These are phyloP conservation scores for Hylia prasina DNA, from an alignment of 2,113 vertebrate species.

Conservation along the genomic window DNA sequence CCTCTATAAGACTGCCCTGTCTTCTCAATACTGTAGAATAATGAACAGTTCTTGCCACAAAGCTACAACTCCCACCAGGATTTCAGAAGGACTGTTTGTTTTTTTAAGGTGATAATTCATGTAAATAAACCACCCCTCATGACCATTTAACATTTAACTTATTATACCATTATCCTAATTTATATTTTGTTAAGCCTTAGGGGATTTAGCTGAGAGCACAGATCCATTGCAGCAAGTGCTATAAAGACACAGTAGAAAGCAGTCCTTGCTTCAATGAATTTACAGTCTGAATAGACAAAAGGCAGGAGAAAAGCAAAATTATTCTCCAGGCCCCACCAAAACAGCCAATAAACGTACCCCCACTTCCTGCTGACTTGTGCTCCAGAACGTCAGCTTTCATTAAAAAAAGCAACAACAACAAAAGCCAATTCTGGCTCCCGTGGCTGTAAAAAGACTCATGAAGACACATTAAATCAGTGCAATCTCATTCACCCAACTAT, in stretches of 20 bases:
- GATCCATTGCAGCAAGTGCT: constrained; percentile 22
- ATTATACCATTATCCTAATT: constrained; percentile 46
- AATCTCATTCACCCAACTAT: constrained; percentile 12
- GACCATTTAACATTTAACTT: constrained; percentile 25
- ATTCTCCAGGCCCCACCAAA: constrained; percentile 55
- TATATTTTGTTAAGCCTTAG: constrained; percentile 51
- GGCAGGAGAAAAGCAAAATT: constrained; percentile 55
- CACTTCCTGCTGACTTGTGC: constrained; percentile 43
- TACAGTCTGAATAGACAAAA: constrained; percentile 59
- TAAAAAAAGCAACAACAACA: constrained; percentile 45
- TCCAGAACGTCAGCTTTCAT: constrained; percentile 44
- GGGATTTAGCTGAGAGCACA: constrained; percentile 33
- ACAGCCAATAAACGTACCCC: constrained; percentile 51
- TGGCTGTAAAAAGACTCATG: constrained; percentile 33
- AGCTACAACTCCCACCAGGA: background rate
- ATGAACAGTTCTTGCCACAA: background rate
- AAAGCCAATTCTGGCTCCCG: constrained; percentile 42
- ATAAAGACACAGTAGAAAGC: constrained; percentile 38
- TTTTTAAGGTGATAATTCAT: constrained; percentile 31
- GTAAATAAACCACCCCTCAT: constrained; percentile 14
- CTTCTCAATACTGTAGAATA: background rate
- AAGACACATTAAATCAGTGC: constrained; percentile 28
- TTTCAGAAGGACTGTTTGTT: background rate
- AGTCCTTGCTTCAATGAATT: constrained; percentile 35
- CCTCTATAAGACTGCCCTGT: fast-evolving